Evolutionary conservation across 2,113 vertebrate species (phyloP).

Genomic region (Nyctereutes procyonoides): DNA sequence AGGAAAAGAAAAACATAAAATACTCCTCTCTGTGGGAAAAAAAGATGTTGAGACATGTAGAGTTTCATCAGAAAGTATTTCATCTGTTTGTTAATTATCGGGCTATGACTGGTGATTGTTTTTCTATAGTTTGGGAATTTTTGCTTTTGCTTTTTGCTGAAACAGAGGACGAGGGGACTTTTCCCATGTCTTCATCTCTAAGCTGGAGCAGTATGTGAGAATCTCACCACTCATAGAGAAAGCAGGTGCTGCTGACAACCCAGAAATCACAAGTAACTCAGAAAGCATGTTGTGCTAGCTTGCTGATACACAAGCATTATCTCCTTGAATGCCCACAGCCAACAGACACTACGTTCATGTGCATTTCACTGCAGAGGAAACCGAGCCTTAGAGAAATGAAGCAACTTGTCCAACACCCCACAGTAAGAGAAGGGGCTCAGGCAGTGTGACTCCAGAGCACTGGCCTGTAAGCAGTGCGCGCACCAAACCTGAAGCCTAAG

Average conservation of each 20-base stretch:
- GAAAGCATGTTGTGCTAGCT: not conserved
- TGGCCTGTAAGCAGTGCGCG: not conserved
- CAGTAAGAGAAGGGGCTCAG: not conserved
- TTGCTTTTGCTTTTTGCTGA: slow-evolving; percentile 38
- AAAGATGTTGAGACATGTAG: not conserved
- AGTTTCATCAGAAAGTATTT: slow-evolving; percentile 16
- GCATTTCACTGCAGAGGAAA: not conserved
- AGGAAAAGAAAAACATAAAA: not conserved
- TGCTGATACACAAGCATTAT: not conserved
- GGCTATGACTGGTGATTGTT: not conserved
- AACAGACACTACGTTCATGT: not conserved
- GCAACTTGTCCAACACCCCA: not conserved
- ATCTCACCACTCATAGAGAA: not conserved
- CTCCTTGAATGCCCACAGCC: not conserved
- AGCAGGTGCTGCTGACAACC: not conserved
- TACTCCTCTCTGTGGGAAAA: not conserved
- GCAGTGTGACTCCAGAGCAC: not conserved
- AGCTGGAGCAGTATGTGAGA: not conserved
- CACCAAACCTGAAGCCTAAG: not conserved
- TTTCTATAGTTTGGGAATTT: slow-evolving; percentile 33
- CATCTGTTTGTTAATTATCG: slow-evolving; percentile 29
- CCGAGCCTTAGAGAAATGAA: not conserved
- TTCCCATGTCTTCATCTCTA: not conserved
- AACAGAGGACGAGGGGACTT: not conserved
- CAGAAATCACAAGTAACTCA: not conserved